A percentile compares a stretch with the other conserved stretches of the same genome.
Evolutionary conservation across 30 jellyfish, hydroid and myxozoan genomes (phyloP).

Genomic region (Cassiopea xamachana): DNA sequence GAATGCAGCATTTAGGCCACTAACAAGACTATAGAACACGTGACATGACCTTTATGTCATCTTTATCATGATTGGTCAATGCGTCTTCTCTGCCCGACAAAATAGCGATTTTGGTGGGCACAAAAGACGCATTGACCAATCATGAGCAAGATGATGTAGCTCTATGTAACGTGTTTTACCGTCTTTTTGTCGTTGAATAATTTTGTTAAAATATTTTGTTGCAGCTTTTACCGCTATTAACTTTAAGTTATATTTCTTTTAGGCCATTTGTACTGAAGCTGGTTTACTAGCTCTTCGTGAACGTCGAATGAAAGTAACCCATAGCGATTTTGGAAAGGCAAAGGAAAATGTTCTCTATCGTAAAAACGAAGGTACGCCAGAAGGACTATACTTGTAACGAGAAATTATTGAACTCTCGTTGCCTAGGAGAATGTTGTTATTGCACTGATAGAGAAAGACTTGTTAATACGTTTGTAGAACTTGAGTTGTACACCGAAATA

Average conservation of each 20-base stretch:
- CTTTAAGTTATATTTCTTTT: not conserved
- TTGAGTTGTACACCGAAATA: not conserved
- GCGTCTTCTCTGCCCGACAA: too few relatives aligned
- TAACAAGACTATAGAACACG: too few relatives aligned
- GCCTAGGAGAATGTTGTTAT: not conserved
- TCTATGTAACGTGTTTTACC: too few relatives aligned
- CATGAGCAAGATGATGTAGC: too few relatives aligned
- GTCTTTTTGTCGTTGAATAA: too few relatives aligned
- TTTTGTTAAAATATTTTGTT: too few relatives aligned
- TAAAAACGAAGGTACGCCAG: slow-evolving; percentile 97
- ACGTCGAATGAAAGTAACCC: slow-evolving; percentile 95
- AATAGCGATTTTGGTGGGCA: too few relatives aligned
- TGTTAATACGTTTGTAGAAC: not conserved
- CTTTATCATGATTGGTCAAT: too few relatives aligned
- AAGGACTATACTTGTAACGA: slow-evolving; percentile 85
- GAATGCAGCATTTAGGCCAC: too few relatives aligned
- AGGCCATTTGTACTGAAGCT: slow-evolving; percentile 99
- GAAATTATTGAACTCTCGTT: not conserved
- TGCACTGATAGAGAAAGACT: not conserved
- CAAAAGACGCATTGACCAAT: too few relatives aligned
- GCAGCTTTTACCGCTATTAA: not conserved
- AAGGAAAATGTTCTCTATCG: slow-evolving; percentile 95
- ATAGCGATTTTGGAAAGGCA: slow-evolving; percentile 93
- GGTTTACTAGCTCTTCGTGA: slow-evolving; percentile 98
- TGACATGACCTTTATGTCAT: too few relatives aligned